phyloP scores from a whole-genome alignment of 2,113 vertebrate genomes.

The Larimichthys polyactis region DNA sequence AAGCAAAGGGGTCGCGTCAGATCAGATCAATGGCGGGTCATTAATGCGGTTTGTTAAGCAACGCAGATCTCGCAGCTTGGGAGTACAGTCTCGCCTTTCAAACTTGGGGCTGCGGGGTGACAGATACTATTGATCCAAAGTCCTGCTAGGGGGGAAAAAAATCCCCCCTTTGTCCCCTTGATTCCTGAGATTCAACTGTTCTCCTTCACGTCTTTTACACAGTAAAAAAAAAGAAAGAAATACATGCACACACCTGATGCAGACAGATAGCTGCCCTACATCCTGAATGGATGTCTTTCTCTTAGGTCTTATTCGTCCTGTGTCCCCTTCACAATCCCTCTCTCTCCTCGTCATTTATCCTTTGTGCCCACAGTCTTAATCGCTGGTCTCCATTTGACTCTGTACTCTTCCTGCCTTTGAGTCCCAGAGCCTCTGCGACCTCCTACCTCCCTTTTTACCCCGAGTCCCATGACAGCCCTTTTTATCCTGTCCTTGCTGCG shows the following conservation, averaged over 20 bases:
- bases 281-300: slow-evolving; percentile 57
- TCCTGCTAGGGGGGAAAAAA: slow-evolving; percentile 54
- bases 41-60: slow-evolving; percentile 86
- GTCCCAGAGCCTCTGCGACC: slow-evolving; percentile 61
- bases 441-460: slow-evolving; percentile 52
- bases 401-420: slow-evolving; percentile 73
- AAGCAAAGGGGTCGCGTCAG: slow-evolving; percentile 78
- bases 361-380: slow-evolving; percentile 69
- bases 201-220: slow-evolving; percentile 49
- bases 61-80: slow-evolving; percentile 81
- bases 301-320: slow-evolving; percentile 43
- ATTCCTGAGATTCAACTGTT: slow-evolving; percentile 75
- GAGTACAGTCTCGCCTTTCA: slow-evolving; percentile 83
- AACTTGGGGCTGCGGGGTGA: slow-evolving; percentile 79
- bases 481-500: slow-evolving; percentile 79
- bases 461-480: slow-evolving; percentile 63
- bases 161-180: slow-evolving; percentile 70
- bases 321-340: slow-evolving; percentile 52
- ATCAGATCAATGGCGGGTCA: slow-evolving; percentile 83
- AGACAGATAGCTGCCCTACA: slow-evolving; percentile 49
- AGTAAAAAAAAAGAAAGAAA: slow-evolving; percentile 28
- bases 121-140: slow-evolving; percentile 82
- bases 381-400: slow-evolving; percentile 75
- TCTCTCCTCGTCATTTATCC: slow-evolving; percentile 67
- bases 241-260: not conserved